phyloP scores from a whole-genome alignment of 2,888 invertebrate genomes.

The Drosophila paucipuncta region DNA sequence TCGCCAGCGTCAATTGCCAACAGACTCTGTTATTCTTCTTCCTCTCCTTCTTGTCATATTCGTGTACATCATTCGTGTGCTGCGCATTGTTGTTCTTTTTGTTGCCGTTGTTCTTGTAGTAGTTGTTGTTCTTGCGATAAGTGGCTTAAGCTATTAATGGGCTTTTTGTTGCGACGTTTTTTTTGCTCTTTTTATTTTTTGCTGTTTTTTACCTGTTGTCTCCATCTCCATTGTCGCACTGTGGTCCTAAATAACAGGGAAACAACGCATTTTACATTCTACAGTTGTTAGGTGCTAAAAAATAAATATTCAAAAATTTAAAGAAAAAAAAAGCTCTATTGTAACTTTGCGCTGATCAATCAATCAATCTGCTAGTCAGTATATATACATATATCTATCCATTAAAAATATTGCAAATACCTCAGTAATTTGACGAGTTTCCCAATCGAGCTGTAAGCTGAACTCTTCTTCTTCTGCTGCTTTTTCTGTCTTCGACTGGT shows the following conservation, averaged over 20 bases:
- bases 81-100: slow-evolving; percentile 49
- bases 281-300: neutral
- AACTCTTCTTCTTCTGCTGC: neutral
- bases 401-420: neutral
- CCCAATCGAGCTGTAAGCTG: neutral
- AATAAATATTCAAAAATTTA: neutral
- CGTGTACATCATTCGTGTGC: slow-evolving; percentile 46
- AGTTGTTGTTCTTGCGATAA: slow-evolving; percentile 58
- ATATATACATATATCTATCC: neutral
- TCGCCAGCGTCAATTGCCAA: slow-evolving; percentile 35
- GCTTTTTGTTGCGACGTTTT: slow-evolving; percentile 70
- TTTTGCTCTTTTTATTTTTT: slow-evolving; percentile 9
- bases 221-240: slow-evolving; percentile 44
- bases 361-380: neutral
- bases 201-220: slow-evolving; percentile 48
- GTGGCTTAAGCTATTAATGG: slow-evolving; percentile 82
- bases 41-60: slow-evolving; percentile 63
- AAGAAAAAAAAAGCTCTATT: neutral
- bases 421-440: neutral
- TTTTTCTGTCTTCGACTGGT: slow-evolving; percentile 14
- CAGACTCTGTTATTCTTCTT: slow-evolving; percentile 52
- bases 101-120: slow-evolving; percentile 24
- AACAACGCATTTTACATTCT: slow-evolving; percentile 5
- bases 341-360: neutral
- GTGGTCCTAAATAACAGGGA: slow-evolving; percentile 47